Conservation (phyloP, 2,888 invertebrate species). For the Odontothrips loti region DNA sequence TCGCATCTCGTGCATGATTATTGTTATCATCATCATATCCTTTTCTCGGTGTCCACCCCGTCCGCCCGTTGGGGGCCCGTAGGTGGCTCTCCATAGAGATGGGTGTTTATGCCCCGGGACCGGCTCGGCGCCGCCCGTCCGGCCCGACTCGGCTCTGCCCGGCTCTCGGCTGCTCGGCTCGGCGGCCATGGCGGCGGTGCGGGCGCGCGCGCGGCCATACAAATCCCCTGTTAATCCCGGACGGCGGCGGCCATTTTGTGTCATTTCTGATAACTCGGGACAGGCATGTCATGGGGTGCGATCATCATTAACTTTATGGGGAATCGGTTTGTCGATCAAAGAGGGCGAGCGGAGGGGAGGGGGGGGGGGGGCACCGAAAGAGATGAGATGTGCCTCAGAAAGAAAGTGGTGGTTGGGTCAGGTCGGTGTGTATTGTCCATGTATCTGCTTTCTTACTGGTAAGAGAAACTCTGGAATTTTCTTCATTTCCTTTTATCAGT, state of each 20-base stretch:
- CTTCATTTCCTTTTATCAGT: no score
- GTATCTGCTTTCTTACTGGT: no score
- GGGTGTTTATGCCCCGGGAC: slow-evolving; percentile 9
- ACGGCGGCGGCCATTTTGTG: slow-evolving; percentile 12
- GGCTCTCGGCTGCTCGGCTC: background rate
- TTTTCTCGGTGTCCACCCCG: no score
- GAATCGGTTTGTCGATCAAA: background rate
- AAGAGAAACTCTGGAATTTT: no score
- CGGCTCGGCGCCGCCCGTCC: background rate
- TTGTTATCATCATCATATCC: no score
- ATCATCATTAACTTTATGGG: background rate
- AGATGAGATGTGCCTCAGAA: no score
- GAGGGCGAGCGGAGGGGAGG: background rate
- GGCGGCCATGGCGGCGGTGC: background rate
- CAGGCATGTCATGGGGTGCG: background rate
- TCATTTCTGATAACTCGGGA: background rate
- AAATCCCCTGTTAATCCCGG: slow-evolving; percentile 17
- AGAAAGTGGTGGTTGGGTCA: no score
- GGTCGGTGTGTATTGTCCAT: no score
- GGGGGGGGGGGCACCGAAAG: background rate
- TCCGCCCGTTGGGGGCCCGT: background rate
- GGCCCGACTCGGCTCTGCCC: slow-evolving; percentile 36
- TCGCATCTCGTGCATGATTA: no score
- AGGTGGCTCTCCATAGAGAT: slow-evolving; percentile 22
- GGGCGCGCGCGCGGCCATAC: background rate